phyloP scores from a whole-genome alignment of 2,888 invertebrate genomes.

The Brachyptera risi region DNA sequence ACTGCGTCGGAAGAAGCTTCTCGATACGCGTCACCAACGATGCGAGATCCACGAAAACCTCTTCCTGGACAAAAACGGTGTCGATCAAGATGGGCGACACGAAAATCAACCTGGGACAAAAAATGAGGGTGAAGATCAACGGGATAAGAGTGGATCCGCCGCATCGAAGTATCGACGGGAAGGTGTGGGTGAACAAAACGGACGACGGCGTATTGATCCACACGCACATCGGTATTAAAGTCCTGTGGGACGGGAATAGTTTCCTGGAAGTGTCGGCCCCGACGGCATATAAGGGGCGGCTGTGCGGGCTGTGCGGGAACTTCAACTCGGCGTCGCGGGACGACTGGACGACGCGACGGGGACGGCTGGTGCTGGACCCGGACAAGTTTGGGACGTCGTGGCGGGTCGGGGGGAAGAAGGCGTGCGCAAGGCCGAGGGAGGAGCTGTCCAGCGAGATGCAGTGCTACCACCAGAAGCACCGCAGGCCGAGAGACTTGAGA shows the following conservation, averaged over 20 bases:
- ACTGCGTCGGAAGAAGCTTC: slow-evolving; percentile 74
- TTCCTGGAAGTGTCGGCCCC: slow-evolving; percentile 83
- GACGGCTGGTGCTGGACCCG: slow-evolving; percentile 59
- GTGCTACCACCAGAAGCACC: slow-evolving; percentile 24
- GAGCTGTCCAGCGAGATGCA: slow-evolving; percentile 44
- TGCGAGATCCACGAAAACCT: slow-evolving; percentile 70
- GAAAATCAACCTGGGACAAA: slow-evolving; percentile 82
- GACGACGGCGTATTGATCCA: slow-evolving; percentile 63
- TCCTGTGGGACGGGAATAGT: slow-evolving; percentile 91
- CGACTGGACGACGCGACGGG: slow-evolving; percentile 71
- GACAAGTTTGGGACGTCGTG: slow-evolving; percentile 81
- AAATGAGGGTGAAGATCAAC: slow-evolving; percentile 81
- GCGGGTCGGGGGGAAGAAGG: slow-evolving; percentile 78
- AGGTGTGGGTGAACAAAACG: slow-evolving; percentile 54
- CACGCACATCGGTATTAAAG: slow-evolving; percentile 71
- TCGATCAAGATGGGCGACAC: slow-evolving; percentile 67
- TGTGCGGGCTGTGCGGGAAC: slow-evolving; percentile 94
- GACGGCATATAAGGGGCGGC: slow-evolving; percentile 63
- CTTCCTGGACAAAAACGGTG: slow-evolving; percentile 89
- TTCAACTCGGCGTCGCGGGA: slow-evolving; percentile 84
- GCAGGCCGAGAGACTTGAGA: slow-evolving; percentile 42
- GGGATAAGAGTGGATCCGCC: slow-evolving; percentile 70
- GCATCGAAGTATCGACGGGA: slow-evolving; percentile 46
- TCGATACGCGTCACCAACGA: slow-evolving; percentile 88
- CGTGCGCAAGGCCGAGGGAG: slow-evolving; percentile 56